Evolutionary conservation across 1,140 invertebrate species (phyloP), one percentile per base, ranked within the genome.

Genomic region (Holotrichia oblita): DNA sequence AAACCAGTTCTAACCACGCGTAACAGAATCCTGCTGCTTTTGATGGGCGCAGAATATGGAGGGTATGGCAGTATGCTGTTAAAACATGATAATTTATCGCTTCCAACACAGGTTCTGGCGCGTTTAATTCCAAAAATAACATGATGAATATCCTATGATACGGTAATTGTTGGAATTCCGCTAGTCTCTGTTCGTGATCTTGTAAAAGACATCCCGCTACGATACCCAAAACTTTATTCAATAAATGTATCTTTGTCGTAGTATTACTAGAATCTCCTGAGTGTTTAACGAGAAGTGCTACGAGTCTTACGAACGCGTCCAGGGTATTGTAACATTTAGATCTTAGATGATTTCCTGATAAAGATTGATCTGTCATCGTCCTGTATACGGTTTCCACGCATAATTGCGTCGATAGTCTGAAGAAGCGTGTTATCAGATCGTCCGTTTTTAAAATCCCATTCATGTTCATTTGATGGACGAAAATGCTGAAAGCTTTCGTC

Each of bases 131-230:
- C 64, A 99, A 92, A 87, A 99, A 99, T 0, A 99, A 90, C 92
- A 98, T 98, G 64, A 99, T 96, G 77, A 99, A 96, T 78, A 99
- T 96, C 27, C 99, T 90, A 84, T 99, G 98, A 88, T 99, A 99
- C 0, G 98, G 97, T 77, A 99, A 88, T 86, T 99, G 97, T 83
- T 99, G 97, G 88, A 99, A 99, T 74, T 98, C 96, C 0, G 90
- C 90, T 87, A 94, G 87, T 81, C 93, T 89, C 88, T 93, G 77
- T 79, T 99, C 98, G 82, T 99, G 98, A 86, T 99, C 98, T 87
- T 97, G 96, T 2, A 99, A 88, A 48, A 99, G 88, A 24, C 98
- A 97, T 0, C 97, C 97, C 14, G 97, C 95, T 2, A 99, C 95
- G 81, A 99, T 98, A 14, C 97, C 97, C 76, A 99, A 88, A 75